These are phyloP conservation scores for Ctenopoma kingsleyae DNA, from an alignment of 2,797 vertebrate species.

Conservation along the genomic window DNA sequence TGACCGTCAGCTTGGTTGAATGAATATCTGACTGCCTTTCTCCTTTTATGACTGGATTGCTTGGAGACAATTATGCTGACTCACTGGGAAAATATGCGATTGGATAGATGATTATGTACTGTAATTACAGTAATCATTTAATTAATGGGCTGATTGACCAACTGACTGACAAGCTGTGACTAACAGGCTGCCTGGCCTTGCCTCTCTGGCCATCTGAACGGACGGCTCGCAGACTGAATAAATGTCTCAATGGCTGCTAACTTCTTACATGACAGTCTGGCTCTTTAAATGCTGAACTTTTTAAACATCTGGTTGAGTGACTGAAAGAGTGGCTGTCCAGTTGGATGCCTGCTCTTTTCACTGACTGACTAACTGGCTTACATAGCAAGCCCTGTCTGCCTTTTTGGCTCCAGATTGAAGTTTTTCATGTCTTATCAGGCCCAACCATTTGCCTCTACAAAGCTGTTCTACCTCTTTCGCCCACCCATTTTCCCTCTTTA, in stretches of 20 bases:
- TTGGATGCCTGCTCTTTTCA: slow-evolving; percentile 28
- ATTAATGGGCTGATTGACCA: slow-evolving; percentile 54
- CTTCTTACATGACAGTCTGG: slow-evolving; percentile 34
- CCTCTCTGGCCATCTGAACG: slow-evolving; percentile 30
- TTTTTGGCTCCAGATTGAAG: slow-evolving; percentile 59
- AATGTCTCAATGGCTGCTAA: slow-evolving; percentile 37
- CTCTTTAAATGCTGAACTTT: slow-evolving; percentile 46
- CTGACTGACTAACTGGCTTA: slow-evolving; percentile 54
- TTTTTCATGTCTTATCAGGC: slow-evolving; percentile 79
- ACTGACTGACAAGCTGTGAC: slow-evolving; percentile 50
- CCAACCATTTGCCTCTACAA: slow-evolving; percentile 74
- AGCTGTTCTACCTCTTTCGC: slow-evolving; percentile 54
- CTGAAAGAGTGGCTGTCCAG: slow-evolving; percentile 42
- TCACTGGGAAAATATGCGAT: slow-evolving; percentile 50
- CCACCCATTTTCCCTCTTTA: slow-evolving; percentile 38
- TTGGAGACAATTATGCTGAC: slow-evolving; percentile 47
- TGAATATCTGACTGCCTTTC: slow-evolving; percentile 5
- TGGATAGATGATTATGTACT: slow-evolving; percentile 52
- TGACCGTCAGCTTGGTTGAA: neutral
- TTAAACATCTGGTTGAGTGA: slow-evolving; percentile 35
- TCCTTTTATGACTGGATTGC: slow-evolving; percentile 35
- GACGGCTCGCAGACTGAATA: slow-evolving; percentile 43
- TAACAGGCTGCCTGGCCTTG: slow-evolving; percentile 45
- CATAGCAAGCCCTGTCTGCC: slow-evolving; percentile 51
- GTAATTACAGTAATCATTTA: slow-evolving; percentile 65